A percentile compares a stretch with the other conserved stretches of the same genome.
Conservation (phyloP, 2,113 vertebrate species). For the Stegastes partitus region DNA sequence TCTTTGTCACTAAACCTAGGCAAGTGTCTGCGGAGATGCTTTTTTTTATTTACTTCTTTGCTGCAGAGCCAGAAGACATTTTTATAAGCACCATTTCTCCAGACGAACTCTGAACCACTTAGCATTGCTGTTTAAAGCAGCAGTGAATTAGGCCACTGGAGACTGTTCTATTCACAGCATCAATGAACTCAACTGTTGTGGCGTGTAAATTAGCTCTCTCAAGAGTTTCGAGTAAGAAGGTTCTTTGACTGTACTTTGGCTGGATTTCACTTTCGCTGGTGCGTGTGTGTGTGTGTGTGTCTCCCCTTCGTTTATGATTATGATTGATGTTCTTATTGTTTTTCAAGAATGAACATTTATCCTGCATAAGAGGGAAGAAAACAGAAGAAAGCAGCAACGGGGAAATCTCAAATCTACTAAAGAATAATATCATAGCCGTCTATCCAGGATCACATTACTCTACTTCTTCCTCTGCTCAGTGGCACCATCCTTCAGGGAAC, state of each 20-base stretch:
- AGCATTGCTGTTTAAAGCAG: conserved; percentile 48
- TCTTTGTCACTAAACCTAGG: conserved; percentile 27
- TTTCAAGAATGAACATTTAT: background rate
- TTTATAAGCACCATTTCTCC: conserved; percentile 36
- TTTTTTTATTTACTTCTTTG: conserved; percentile 49
- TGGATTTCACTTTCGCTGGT: conserved; percentile 7
- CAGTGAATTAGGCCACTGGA: conserved; percentile 53
- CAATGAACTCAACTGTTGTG: conserved; percentile 56
- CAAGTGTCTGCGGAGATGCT: conserved; percentile 22
- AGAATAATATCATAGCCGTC: background rate
- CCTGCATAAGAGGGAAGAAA: background rate
- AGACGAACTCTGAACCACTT: conserved; percentile 43
- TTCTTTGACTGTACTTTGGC: conserved; percentile 34
- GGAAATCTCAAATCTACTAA: background rate
- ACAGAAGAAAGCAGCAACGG: background rate
- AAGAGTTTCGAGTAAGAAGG: conserved; percentile 25
- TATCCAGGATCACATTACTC: background rate
- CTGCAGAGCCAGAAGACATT: conserved; percentile 36
- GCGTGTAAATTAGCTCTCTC: conserved; percentile 55
- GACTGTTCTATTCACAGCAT: conserved; percentile 52
- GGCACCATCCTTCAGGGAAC: background rate
- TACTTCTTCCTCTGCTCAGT: background rate
- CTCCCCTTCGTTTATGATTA: background rate
- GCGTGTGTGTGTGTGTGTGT: background rate
- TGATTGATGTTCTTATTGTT: conserved; percentile 5